phyloP scores from a whole-genome alignment of 2,888 invertebrate genomes.

The Craniophora ligustri region DNA sequence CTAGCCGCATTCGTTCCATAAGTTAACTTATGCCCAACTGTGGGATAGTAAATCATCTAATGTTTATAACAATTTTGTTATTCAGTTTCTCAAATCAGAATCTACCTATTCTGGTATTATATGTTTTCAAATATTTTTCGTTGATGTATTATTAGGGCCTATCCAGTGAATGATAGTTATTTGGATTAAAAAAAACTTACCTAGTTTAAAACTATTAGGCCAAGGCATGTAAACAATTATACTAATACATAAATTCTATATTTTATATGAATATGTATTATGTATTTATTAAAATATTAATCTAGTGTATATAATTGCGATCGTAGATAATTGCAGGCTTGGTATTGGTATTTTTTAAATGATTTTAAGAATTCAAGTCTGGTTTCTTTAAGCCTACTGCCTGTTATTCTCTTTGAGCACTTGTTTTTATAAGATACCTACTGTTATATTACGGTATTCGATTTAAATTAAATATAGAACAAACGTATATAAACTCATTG shows the following conservation, averaged over 20 bases:
- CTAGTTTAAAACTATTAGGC: neutral
- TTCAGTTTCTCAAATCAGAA: too few relatives aligned
- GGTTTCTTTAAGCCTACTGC: neutral
- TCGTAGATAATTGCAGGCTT: conserved; percentile 25
- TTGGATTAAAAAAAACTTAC: neutral
- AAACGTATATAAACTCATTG: conserved; percentile 8
- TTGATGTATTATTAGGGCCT: too few relatives aligned
- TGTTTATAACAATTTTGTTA: too few relatives aligned
- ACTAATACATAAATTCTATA: conserved; percentile 21
- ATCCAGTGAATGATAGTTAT: neutral
- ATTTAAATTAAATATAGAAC: conserved; percentile 19
- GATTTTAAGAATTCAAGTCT: conserved; percentile 35
- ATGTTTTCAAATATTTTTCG: too few relatives aligned
- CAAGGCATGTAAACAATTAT: conserved; percentile 19
- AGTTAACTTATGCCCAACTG: too few relatives aligned
- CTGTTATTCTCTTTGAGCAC: conserved; percentile 13
- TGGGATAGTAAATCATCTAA: too few relatives aligned
- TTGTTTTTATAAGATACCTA: conserved; percentile 9
- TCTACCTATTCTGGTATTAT: too few relatives aligned
- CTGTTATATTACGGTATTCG: neutral
- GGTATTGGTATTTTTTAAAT: conserved; percentile 30
- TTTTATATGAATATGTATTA: conserved; percentile 27
- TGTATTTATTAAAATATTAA: conserved; percentile 7
- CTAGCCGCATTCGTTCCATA: too few relatives aligned
- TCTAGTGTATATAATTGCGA: conserved; percentile 21